Percentiles rank a stretch among this genome's conserved stretches.
Conservation (phyloP, 2,113 vertebrate genomes). For the Scortum barcoo region DNA sequence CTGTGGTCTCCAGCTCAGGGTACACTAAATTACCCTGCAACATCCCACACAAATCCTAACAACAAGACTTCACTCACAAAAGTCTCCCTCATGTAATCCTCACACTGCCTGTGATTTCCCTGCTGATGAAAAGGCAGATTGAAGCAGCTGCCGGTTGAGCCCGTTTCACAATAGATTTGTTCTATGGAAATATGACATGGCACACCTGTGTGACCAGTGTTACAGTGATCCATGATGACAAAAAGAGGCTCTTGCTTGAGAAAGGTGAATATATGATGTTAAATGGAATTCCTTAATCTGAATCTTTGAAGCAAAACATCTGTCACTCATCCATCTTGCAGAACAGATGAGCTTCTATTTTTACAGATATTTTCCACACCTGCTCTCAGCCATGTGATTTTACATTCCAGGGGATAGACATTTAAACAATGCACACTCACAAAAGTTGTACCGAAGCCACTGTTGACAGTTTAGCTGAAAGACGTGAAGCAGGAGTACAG, state of each 20-base stretch:
- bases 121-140: background rate
- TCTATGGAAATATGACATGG: background rate
- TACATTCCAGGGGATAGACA: background rate
- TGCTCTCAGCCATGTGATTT: too few species aligned
- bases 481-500: background rate
- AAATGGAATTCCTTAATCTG: background rate
- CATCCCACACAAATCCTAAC: conserved; percentile 51
- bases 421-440: background rate
- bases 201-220: background rate
- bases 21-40: conserved; percentile 47
- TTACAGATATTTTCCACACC: too few species aligned
- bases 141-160: background rate
- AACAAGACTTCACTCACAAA: conserved; percentile 18
- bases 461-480: background rate
- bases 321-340: too few species aligned
- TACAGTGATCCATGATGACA: background rate
- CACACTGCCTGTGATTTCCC: background rate
- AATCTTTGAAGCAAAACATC: background rate
- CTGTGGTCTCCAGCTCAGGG: conserved; percentile 47
- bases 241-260: too few species aligned
- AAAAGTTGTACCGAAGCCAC: background rate
- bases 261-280: too few species aligned
- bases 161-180: background rate
- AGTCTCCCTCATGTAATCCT: conserved; percentile 2
- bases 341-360: too few species aligned